Evolutionary conservation across 2,888 invertebrate genomes (phyloP), one percentile per base, ranked within the genome.

Genomic region (Strigamia crassipes): DNA sequence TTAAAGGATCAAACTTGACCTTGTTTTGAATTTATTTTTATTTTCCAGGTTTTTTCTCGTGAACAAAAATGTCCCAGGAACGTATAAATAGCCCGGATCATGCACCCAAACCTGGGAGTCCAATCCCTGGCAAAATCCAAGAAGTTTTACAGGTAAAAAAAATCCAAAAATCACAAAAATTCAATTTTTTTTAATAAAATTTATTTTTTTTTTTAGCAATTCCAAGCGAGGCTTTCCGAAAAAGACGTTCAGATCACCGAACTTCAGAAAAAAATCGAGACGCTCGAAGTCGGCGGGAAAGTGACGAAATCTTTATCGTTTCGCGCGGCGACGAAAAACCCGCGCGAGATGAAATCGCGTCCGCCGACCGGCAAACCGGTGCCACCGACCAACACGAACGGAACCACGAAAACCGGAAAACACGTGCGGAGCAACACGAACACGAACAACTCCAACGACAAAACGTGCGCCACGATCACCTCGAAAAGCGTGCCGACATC

Each of bases 401-500:
- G n/a, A n/a, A 13, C 3, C 13, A 3, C 3, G 10, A 51, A 51
- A 51, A 51, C 3, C 4, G 51, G 51, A 2, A 51, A 3, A 9
- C 51, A 51, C 51, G 10, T 51, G 3, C 51, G 51, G 3, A 51
- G 51, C 51, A 51, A 51, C 51, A 51, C 51, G n/a, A 51, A 51
- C n/a, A n/a, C 3, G 3, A 51, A 2, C 51, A 51, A 34, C 34
- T 6, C 51, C 3, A 51, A 3, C n/a, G 51, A 51, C 51, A 51
- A 51, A 51, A 2, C 51, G 10, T n/a, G n/a, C n/a, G n/a, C 13
- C 13, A 51, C 51, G n/a, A 51, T 10, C 3, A n/a, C n/a, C n/a
- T 78, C 78, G 12, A 31, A 34, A 31, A 78, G 78, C n/a, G 78
- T 78, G 1, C 78, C 78, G 4, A 31, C 78, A 31, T 78, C 78